Evolutionary conservation across 1,140 invertebrate species (phyloP).

Genomic region (Halictus rubicundus): DNA sequence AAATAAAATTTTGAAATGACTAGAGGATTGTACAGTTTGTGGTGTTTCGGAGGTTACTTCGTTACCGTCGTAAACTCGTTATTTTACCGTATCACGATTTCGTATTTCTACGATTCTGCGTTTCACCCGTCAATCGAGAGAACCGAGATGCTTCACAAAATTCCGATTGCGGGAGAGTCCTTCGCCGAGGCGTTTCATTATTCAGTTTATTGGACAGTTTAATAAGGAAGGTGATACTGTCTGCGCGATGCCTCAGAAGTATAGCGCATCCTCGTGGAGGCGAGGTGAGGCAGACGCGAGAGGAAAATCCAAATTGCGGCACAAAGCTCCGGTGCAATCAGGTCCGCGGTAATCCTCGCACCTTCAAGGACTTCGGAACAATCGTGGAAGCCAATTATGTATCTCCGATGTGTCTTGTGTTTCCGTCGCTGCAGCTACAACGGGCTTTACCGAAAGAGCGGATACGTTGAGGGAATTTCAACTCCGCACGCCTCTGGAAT

Average conservation of each 20-base stretch:
- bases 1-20: no score
- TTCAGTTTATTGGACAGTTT: slow-evolving; percentile 33
- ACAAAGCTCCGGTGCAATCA: slow-evolving; percentile 58
- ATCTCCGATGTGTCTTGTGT: slow-evolving; percentile 31
- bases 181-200: slow-evolving; percentile 9
- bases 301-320: slow-evolving; percentile 58
- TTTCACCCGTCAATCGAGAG: background rate
- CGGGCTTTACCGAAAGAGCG: background rate
- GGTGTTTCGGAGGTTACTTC: no score
- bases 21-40: no score
- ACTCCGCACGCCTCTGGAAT: background rate
- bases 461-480: slow-evolving; percentile 12
- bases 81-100: no score
- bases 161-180: background rate
- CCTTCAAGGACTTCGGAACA: slow-evolving; percentile 53
- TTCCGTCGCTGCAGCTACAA: slow-evolving; percentile 16
- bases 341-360: slow-evolving; percentile 53
- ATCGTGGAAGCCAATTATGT: slow-evolving; percentile 56
- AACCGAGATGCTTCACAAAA: background rate
- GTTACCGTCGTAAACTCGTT: no score
- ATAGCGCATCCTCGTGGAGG: slow-evolving; percentile 1
- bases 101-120: background rate
- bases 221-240: slow-evolving; percentile 11
- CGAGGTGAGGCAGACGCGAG: background rate
- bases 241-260: background rate